Base-by-base conservation (phyloP, 2,888 invertebrate genomes). In the Eulithis prunata region DNA sequence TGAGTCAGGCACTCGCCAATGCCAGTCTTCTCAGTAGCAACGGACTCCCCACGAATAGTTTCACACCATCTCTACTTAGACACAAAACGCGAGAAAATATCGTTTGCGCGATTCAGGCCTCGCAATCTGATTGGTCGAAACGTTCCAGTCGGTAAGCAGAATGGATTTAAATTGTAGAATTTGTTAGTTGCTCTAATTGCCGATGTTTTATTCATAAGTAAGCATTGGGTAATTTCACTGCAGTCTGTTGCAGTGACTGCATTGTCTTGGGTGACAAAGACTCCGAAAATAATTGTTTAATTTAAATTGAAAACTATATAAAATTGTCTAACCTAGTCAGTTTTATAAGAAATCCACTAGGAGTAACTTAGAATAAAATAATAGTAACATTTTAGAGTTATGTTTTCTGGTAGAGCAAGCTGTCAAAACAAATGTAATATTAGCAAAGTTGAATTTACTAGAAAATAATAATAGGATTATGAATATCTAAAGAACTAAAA, bases 21-120 rank as follows among this genome's bases (percentile, higher is more conserved):
- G 84, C 90, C 90, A 87, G 89, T 89, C 90, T 91, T 91, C 91
- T 79, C 83, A 85, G 86, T 86, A 89, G 71, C 90, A 91, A 91
- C 89, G 91, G 90, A 91, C 91, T 89, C 87, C 90, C 90, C 74
- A 65, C 1, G 0, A 3, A 2, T 0, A 0, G 1, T 3, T 0
- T 0, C 14, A 28, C 12, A 10, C 5, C 7, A 10, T 1, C 57
- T 57, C 3, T 46, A 74, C 79, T 79, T 82, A 83, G 78, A 80
- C 70, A 21, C 11, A 73, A 10, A 8, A 12, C 3, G 7, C 21
- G 14, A 65, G 56, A 80, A 84, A 84, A 86, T 71, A 74, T 81
- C 67, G 60, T 73, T 81, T 83, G 64, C 83, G 89, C 75, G 87
- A 84, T 89, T 68, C 73, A 86, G 84, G 53, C 47, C 43, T 6